Conservation (phyloP, 1,140 invertebrate species). For the Littorina saxatilis region DNA sequence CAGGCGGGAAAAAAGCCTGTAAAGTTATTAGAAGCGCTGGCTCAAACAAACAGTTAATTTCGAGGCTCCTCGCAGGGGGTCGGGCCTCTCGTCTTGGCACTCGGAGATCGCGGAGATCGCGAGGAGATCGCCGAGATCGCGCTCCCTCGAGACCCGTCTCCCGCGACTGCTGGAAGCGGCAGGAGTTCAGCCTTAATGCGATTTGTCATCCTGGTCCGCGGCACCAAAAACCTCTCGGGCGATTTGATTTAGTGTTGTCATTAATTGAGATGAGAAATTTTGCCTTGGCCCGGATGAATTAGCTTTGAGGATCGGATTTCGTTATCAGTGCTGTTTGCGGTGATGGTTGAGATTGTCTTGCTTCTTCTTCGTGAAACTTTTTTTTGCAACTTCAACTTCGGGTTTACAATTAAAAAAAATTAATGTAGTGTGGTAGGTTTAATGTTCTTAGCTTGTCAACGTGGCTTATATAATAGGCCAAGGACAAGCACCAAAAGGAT, state of each 20-base stretch:
- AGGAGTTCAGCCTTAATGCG: constrained; percentile 8
- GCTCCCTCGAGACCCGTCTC: constrained; percentile 2
- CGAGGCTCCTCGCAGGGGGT: constrained; percentile 16
- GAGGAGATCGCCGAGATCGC: neutral
- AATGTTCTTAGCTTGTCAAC: too few relatives aligned
- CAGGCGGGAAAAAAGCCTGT: constrained; percentile 29
- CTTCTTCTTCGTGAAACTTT: too few relatives aligned
- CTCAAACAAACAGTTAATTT: constrained; percentile 43
- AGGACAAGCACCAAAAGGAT: too few relatives aligned
- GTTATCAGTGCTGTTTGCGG: too few relatives aligned
- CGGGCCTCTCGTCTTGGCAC: neutral
- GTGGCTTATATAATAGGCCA: too few relatives aligned
- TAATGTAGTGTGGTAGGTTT: too few relatives aligned
- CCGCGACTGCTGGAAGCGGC: neutral
- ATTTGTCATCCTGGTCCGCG: neutral
- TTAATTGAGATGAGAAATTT: constrained; percentile 28
- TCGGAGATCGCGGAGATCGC: neutral
- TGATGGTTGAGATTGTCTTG: too few relatives aligned
- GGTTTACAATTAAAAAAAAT: too few relatives aligned
- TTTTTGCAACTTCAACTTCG: too few relatives aligned
- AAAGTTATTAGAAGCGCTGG: constrained; percentile 41
- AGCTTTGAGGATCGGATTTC: too few relatives aligned
- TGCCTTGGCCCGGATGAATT: constrained; percentile 11
- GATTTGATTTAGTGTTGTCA: constrained; percentile 29
- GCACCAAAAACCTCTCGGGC: neutral